Percentiles rank a stretch among this genome's conserved stretches.
Evolutionary conservation across 2,113 vertebrate genomes (phyloP).

Genomic region (Empidonax traillii): DNA sequence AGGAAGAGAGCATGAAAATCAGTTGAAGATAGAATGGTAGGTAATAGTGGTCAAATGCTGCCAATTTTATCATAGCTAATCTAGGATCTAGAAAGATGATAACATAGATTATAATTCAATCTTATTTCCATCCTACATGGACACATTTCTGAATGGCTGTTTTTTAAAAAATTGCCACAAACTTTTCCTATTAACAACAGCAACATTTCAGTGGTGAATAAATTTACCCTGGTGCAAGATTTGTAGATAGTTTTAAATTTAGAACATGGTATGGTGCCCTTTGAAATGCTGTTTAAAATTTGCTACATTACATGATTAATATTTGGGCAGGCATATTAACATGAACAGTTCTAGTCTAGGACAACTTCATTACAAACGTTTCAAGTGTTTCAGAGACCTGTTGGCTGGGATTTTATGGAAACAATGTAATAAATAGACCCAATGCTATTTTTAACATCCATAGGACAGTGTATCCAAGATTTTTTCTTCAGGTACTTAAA

Average conservation of each 20-base stretch:
- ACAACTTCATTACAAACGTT: neutral
- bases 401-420: neutral
- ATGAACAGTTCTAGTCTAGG: neutral
- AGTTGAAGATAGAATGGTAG: slow-evolving; percentile 79
- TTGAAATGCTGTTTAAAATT: neutral
- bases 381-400: neutral
- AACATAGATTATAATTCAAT: neutral
- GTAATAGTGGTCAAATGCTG: neutral
- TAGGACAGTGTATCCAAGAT: neutral
- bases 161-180: neutral
- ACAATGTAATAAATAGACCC: neutral
- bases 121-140: neutral
- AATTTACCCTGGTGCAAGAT: neutral
- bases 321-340: neutral
- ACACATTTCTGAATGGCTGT: neutral
- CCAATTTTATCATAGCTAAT: neutral
- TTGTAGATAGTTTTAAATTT: neutral
- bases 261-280: neutral
- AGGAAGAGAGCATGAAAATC: slow-evolving; percentile 71
- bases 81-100: neutral
- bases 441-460: neutral
- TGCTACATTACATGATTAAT: neutral
- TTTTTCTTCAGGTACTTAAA: slow-evolving; percentile 47
- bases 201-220: neutral
- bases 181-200: neutral